Evolutionary conservation across 2,888 invertebrate species (phyloP).

Genomic region (Rhagium mordax): DNA sequence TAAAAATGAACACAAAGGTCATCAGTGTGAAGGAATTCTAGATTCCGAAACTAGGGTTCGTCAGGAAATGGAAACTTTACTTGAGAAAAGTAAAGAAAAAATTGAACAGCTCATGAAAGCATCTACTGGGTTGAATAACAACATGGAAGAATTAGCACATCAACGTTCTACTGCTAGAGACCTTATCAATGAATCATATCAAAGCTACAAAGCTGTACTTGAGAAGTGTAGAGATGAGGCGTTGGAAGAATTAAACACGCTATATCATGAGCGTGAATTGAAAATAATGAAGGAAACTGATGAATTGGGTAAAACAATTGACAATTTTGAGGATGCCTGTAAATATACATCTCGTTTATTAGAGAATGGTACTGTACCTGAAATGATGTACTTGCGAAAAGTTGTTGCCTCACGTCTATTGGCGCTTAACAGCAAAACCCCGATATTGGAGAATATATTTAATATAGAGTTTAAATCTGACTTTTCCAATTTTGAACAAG

Average conservation of each 20-base stretch:
- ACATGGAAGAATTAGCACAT: slow-evolving; percentile 88
- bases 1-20: slow-evolving; percentile 87
- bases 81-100: slow-evolving; percentile 84
- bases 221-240: slow-evolving; percentile 86
- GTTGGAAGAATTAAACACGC: slow-evolving; percentile 80
- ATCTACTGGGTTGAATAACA: slow-evolving; percentile 82
- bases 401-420: slow-evolving; percentile 84
- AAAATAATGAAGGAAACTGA: slow-evolving; percentile 92
- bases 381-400: slow-evolving; percentile 88
- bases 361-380: slow-evolving; percentile 87
- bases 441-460: slow-evolving; percentile 86
- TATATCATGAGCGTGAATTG: slow-evolving; percentile 89
- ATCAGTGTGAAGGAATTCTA: slow-evolving; percentile 86
- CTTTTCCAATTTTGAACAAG: slow-evolving; percentile 82
- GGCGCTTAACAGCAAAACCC: slow-evolving; percentile 84
- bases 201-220: slow-evolving; percentile 85
- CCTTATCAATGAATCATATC: slow-evolving; percentile 85
- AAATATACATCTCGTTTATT: slow-evolving; percentile 87
- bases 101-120: slow-evolving; percentile 84
- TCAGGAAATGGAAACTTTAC: slow-evolving; percentile 82
- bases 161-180: slow-evolving; percentile 90
- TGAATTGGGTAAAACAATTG: slow-evolving; percentile 84
- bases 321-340: slow-evolving; percentile 89
- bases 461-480: slow-evolving; percentile 88
- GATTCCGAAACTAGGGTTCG: slow-evolving; percentile 84